Evolutionary conservation across 2,797 vertebrate genomes (phyloP).

Genomic region (Melanotaenia pygmaea): DNA sequence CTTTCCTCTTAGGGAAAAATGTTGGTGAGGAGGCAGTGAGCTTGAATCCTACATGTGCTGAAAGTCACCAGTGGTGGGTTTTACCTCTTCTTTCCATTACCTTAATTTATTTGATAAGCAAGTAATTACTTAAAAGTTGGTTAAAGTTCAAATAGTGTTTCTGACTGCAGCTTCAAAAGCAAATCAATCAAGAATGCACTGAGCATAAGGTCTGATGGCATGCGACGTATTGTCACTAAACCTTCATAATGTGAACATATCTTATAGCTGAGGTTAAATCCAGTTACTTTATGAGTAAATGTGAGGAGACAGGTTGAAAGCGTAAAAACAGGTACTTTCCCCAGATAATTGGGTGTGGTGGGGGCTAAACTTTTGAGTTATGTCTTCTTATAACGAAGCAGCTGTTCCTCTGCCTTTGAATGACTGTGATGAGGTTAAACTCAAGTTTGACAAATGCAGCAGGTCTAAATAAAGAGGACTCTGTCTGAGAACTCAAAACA

Average conservation of each 20-base stretch:
- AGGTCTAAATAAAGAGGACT: too few species aligned
- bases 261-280: slow-evolving; percentile 15
- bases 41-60: slow-evolving; percentile 87
- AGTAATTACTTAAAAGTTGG: neutral
- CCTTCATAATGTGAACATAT: slow-evolving; percentile 15
- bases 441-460: too few species aligned
- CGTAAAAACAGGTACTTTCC: slow-evolving; percentile 52
- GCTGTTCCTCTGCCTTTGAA: slow-evolving; percentile 27
- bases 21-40: slow-evolving; percentile 89
- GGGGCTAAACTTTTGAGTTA: slow-evolving; percentile 36
- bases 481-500: neutral
- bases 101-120: neutral
- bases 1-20: slow-evolving; percentile 84
- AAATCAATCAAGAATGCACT: neutral
- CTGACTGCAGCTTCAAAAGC: slow-evolving; percentile 6
- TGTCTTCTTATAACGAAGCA: slow-evolving; percentile 30
- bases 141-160: neutral
- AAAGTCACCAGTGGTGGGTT: slow-evolving; percentile 95
- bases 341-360: slow-evolving; percentile 15
- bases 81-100: neutral
- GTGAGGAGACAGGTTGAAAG: slow-evolving; percentile 27
- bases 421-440: neutral
- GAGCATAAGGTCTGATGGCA: neutral
- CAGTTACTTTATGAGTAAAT: slow-evolving; percentile 17
- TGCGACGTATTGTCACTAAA: neutral